Evolutionary conservation across 1,140 invertebrate genomes (phyloP).

Genomic region (Liolophura sinensis): DNA sequence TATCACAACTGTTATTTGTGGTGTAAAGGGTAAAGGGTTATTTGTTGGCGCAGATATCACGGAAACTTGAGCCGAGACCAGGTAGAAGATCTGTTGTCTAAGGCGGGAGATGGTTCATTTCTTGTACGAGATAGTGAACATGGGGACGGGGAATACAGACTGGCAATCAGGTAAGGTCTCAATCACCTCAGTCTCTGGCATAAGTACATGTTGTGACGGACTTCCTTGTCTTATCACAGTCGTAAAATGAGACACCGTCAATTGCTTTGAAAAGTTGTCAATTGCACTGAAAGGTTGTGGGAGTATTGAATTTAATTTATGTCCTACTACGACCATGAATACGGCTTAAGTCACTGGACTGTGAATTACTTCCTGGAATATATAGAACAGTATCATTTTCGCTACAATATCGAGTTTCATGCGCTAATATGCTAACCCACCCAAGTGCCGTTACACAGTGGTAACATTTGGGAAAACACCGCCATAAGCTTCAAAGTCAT

Average conservation of each 20-base stretch:
- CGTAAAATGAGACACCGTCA: not conserved
- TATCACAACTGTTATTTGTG: constrained; percentile 5
- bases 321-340: too few relatives aligned
- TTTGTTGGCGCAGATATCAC: constrained; percentile 64
- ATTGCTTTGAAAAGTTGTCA: too few relatives aligned
- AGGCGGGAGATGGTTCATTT: constrained; percentile 73
- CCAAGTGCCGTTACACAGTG: too few relatives aligned
- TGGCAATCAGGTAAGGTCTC: constrained; percentile 68
- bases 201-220: not conserved
- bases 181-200: not conserved
- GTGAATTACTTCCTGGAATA: too few relatives aligned
- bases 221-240: too few relatives aligned
- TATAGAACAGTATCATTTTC: too few relatives aligned
- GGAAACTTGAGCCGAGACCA: constrained; percentile 73
- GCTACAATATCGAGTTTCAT: too few relatives aligned
- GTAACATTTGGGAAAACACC: not conserved
- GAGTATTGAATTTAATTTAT: too few relatives aligned
- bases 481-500: not conserved
- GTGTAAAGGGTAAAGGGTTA: not conserved
- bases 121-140: constrained; percentile 73
- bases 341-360: too few relatives aligned
- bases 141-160: constrained; percentile 71
- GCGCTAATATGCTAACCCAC: too few relatives aligned
- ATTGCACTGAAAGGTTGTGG: too few relatives aligned
- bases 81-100: constrained; percentile 66